phyloP scores from a whole-genome alignment of 2,797 vertebrate genomes.

The Anas georgica region DNA sequence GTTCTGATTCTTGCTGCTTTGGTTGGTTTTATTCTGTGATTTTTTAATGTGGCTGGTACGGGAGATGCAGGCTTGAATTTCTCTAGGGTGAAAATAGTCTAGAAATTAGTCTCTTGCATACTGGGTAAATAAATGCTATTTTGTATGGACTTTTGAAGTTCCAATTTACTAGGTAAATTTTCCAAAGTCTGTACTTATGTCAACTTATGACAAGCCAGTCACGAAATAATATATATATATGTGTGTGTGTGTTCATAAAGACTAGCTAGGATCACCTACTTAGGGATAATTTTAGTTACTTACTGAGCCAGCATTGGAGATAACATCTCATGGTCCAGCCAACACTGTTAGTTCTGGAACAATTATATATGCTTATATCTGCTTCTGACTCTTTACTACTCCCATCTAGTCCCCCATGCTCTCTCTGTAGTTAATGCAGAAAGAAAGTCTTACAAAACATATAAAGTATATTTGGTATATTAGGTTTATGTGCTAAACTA shows the following conservation, averaged over 20 bases:
- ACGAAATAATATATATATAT: not conserved
- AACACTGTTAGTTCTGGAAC: not conserved
- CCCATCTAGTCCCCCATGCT: not conserved
- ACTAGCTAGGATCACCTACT: rapidly evolving
- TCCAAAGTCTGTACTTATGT: not conserved
- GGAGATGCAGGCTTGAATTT: not conserved
- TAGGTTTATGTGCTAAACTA: not conserved
- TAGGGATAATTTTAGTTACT: not conserved
- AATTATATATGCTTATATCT: not conserved
- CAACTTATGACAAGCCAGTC: not conserved
- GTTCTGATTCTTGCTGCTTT: not conserved
- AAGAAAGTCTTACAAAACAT: not conserved
- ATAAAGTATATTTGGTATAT: not conserved
- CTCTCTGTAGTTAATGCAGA: not conserved
- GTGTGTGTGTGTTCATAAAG: not conserved
- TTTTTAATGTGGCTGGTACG: not conserved
- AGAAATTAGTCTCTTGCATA: not conserved
- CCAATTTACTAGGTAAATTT: not conserved
- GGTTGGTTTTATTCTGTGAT: not conserved
- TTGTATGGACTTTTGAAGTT: not conserved
- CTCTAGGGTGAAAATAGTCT: not conserved
- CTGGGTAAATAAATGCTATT: not conserved
- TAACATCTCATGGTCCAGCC: rapidly evolving
- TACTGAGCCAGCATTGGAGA: not conserved
- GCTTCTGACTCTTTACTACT: not conserved